Percentiles rank a stretch among this genome's conserved stretches.
Conservation (phyloP, 2,888 invertebrate species). For the Cheilosia soror region DNA sequence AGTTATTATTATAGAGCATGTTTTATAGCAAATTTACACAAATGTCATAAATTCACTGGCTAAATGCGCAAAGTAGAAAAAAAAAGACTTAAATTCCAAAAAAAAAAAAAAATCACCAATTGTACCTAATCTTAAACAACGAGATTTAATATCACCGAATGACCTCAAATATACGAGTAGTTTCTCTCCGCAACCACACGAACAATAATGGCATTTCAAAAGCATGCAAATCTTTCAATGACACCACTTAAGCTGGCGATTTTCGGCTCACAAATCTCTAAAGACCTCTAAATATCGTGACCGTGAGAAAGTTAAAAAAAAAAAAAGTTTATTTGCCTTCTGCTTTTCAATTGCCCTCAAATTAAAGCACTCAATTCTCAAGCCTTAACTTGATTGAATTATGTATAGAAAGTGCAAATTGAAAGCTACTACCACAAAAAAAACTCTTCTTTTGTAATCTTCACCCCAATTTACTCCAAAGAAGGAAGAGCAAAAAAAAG, state of each 20-base stretch:
- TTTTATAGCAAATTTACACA: conserved; percentile 30
- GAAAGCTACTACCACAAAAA: conserved; percentile 13
- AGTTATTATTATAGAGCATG: conserved; percentile 14
- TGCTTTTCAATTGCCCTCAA: conserved; percentile 53
- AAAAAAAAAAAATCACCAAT: accelerated
- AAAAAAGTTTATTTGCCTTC: conserved; percentile 3
- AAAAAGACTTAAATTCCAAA: no score
- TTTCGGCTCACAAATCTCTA: conserved; percentile 1
- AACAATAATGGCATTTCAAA: neutral
- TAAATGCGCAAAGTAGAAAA: conserved; percentile 6
- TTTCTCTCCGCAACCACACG: neutral
- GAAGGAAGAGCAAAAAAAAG: neutral
- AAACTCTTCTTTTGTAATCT: conserved; percentile 22
- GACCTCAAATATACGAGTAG: no score
- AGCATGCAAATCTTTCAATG: conserved; percentile 10
- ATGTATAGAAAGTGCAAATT: conserved; percentile 43
- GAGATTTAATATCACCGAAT: no score
- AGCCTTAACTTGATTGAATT: conserved; percentile 36
- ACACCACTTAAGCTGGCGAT: conserved; percentile 1
- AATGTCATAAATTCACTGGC: conserved; percentile 33
- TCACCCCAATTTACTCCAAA: conserved; percentile 35
- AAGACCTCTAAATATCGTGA: neutral
- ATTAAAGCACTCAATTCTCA: conserved; percentile 51
- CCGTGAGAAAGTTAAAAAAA: conserved; percentile 49
- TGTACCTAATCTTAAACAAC: no score